phyloP scores from a whole-genome alignment of 2,888 invertebrate genomes.

The Rhabditoides inermis region DNA sequence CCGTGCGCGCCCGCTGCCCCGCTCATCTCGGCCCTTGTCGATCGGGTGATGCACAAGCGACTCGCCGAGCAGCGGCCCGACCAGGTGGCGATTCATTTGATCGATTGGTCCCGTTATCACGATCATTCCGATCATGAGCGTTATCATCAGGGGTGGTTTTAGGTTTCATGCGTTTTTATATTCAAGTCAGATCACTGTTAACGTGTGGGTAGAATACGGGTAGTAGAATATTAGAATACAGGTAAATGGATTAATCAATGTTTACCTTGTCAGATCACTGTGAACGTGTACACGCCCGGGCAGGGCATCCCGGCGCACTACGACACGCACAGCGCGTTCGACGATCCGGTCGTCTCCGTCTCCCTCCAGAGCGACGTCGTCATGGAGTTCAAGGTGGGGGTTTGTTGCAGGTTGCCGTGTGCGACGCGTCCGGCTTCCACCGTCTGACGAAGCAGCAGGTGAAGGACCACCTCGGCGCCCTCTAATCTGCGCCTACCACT shows the following conservation, averaged over 20 bases:
- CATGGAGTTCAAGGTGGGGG: conserved; percentile 46
- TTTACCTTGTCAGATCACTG: conserved; percentile 48
- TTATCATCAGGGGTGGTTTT: too few relatives aligned
- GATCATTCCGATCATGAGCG: too few relatives aligned
- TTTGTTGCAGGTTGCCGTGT: conserved; percentile 76
- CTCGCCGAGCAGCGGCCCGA: conserved; percentile 23
- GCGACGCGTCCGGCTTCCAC: conserved; percentile 67
- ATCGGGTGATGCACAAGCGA: conserved; percentile 16
- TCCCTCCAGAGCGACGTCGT: conserved; percentile 39
- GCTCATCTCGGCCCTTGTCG: conserved; percentile 18
- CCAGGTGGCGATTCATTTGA: too few relatives aligned
- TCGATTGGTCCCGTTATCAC: too few relatives aligned
- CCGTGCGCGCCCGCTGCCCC: conserved; percentile 22
- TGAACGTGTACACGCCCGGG: conserved; percentile 57
- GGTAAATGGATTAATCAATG: too few relatives aligned
- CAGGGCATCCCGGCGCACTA: conserved; percentile 82
- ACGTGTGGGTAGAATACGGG: too few relatives aligned
- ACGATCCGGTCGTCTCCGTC: conserved; percentile 71
- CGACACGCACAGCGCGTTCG: conserved; percentile 89
- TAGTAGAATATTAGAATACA: too few relatives aligned
- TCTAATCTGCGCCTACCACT: conserved; percentile 51
- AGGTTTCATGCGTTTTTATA: too few relatives aligned
- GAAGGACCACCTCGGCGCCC: conserved; percentile 88
- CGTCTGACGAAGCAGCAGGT: conserved; percentile 83
- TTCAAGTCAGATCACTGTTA: too few relatives aligned